These are phyloP conservation scores for Ectemnius cavifrons DNA, from an alignment of 2,888 invertebrate genomes.

Conservation along the genomic window DNA sequence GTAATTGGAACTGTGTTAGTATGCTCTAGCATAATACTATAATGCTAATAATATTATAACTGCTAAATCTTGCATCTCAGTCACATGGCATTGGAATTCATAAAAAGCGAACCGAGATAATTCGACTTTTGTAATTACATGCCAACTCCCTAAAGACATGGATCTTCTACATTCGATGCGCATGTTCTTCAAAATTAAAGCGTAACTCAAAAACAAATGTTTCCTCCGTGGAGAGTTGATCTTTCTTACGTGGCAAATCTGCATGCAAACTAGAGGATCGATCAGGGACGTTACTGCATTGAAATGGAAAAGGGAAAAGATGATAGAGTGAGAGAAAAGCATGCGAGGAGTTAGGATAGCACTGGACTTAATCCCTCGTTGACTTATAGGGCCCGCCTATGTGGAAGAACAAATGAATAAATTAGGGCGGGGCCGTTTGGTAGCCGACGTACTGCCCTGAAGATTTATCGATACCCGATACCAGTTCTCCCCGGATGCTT, in stretches of 20 bases:
- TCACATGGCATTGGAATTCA: no score
- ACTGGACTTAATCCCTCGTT: constrained; percentile 69
- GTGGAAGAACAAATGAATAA: constrained; percentile 75
- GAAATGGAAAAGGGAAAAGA: constrained; percentile 13
- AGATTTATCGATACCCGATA: constrained; percentile 71
- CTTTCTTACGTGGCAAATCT: no score
- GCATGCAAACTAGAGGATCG: no score
- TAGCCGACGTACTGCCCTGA: constrained; percentile 67
- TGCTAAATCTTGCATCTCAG: no score
- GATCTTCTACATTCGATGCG: no score
- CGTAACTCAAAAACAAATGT: neutral
- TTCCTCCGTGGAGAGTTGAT: no score
- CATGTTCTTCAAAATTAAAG: neutral
- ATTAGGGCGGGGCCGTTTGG: constrained; percentile 75
- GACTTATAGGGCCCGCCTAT: constrained; percentile 71
- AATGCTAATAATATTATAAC: no score
- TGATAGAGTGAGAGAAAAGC: neutral
- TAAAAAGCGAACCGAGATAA: no score
- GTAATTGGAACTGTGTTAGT: no score
- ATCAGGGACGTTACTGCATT: constrained; percentile 5
- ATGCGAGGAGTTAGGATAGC: constrained; percentile 44
- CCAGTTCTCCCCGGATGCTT: constrained; percentile 55
- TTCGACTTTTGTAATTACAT: no score
- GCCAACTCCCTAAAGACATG: no score
- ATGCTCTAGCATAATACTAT: no score